Conservation (phyloP, 2,888 invertebrate species). For the Prostheceraeus crozeri region DNA sequence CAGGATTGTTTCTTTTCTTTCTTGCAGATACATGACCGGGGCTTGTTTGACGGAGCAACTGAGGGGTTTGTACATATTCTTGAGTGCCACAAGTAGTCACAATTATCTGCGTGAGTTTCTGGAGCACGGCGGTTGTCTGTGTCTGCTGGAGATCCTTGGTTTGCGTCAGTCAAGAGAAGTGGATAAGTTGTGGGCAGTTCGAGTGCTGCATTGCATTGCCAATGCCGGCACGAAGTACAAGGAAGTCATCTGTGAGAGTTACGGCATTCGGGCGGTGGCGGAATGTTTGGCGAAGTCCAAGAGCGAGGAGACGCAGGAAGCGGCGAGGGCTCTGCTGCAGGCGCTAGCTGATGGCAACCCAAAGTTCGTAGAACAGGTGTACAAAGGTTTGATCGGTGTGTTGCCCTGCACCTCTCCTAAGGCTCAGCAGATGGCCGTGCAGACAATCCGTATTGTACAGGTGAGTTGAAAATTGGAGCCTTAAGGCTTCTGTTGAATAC, state of each 20-base stretch:
- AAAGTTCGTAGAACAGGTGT: slow-evolving; percentile 55
- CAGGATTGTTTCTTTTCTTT: slow-evolving; percentile 41
- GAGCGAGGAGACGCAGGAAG: slow-evolving; percentile 54
- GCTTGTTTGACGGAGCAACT: slow-evolving; percentile 55
- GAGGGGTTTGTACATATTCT: slow-evolving; percentile 51
- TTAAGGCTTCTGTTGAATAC: too few species aligned
- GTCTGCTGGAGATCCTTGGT: slow-evolving; percentile 54
- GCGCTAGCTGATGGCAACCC: slow-evolving; percentile 55
- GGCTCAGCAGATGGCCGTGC: slow-evolving; percentile 57
- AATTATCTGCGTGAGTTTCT: slow-evolving; percentile 56
- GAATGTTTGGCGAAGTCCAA: slow-evolving; percentile 56
- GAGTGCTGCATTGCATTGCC: slow-evolving; percentile 49
- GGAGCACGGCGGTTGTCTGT: slow-evolving; percentile 56
- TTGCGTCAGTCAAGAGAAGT: slow-evolving; percentile 54
- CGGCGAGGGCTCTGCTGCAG: slow-evolving; percentile 51
- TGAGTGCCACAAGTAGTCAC: slow-evolving; percentile 56
- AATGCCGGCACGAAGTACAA: slow-evolving; percentile 56
- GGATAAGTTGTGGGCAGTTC: slow-evolving; percentile 53
- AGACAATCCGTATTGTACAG: slow-evolving; percentile 52
- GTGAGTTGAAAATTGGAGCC: too few species aligned
- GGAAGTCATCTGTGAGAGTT: slow-evolving; percentile 55
- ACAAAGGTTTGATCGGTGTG: slow-evolving; percentile 57
- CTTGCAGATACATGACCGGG: slow-evolving; percentile 54
- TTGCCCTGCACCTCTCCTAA: slow-evolving; percentile 56
- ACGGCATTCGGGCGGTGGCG: slow-evolving; percentile 56